phyloP scores from a whole-genome alignment of 2,797 vertebrate species.

The Loris lydekkerianus region DNA sequence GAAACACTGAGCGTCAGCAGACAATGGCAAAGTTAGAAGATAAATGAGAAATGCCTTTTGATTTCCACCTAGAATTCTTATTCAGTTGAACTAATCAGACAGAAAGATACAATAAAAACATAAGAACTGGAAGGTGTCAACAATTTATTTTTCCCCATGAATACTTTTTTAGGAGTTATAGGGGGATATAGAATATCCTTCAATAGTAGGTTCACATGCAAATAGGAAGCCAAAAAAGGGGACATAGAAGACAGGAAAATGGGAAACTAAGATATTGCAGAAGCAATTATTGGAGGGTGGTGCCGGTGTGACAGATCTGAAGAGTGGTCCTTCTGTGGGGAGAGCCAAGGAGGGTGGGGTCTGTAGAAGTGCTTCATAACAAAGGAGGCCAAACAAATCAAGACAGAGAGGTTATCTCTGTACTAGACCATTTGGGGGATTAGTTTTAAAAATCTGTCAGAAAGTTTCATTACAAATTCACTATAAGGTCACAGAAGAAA shows the following conservation, averaged over 20 bases:
- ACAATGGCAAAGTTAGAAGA: not conserved
- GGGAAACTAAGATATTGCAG: rapidly evolving
- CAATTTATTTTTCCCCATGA: not conserved
- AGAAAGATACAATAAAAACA: not conserved
- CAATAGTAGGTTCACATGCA: not conserved
- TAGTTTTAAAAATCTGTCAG: not conserved
- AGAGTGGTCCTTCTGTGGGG: no score
- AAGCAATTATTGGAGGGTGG: rapidly evolving
- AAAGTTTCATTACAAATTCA: not conserved
- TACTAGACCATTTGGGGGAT: not conserved
- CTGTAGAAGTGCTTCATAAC: not conserved
- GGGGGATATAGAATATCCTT: not conserved
- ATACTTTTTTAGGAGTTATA: not conserved
- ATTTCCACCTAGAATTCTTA: not conserved
- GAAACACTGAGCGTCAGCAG: not conserved
- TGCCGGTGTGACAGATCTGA: rapidly evolving
- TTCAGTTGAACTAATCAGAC: not conserved
- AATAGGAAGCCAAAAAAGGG: not conserved
- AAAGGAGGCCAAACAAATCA: not conserved
- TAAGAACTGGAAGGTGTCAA: not conserved
- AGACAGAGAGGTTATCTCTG: not conserved
- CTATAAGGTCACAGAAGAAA: not conserved
- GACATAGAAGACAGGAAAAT: not conserved
- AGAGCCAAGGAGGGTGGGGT: not conserved
- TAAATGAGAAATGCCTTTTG: not conserved